Percentiles rank a stretch among this genome's conserved stretches.
These are phyloP conservation scores for Nettapus auritus DNA, from an alignment of 2,113 vertebrate species.

Conservation along the genomic window DNA sequence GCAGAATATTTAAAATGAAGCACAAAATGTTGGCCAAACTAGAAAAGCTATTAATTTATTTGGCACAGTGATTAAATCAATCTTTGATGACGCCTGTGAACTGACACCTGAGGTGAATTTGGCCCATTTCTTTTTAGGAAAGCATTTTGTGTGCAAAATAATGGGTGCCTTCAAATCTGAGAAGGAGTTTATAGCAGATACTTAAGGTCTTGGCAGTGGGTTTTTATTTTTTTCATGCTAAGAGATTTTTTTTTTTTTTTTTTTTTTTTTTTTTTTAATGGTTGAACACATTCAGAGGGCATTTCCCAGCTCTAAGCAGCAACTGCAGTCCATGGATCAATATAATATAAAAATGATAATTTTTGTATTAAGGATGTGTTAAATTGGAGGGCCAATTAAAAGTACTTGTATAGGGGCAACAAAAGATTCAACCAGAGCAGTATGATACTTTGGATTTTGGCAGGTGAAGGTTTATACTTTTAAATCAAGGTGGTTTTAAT, in stretches of 20 bases:
- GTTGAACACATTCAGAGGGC: neutral
- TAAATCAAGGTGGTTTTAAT: neutral
- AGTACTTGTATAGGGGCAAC: neutral
- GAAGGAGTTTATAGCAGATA: slow-evolving; percentile 8
- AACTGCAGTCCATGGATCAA: neutral
- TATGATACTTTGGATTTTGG: neutral
- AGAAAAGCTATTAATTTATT: slow-evolving; percentile 48
- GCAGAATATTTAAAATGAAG: neutral
- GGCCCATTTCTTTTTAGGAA: neutral
- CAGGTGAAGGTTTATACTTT: neutral
- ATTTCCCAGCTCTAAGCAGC: neutral
- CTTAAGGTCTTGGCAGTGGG: slow-evolving; percentile 37
- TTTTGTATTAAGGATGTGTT: neutral
- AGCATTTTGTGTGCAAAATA: slow-evolving; percentile 22
- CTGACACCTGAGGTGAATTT: slow-evolving; percentile 25
- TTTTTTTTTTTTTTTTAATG: slow-evolving; percentile 24
- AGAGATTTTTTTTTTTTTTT: slow-evolving; percentile 16
- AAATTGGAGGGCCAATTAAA: neutral
- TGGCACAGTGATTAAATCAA: slow-evolving; percentile 27
- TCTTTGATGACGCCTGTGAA: neutral
- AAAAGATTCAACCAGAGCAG: neutral
- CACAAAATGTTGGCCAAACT: slow-evolving; percentile 19
- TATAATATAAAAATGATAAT: neutral
- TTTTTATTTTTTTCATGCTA: slow-evolving; percentile 17
- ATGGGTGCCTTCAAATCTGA: neutral